A percentile compares a stretch with the other conserved stretches of the same genome.
phyloP scores from a whole-genome alignment of 1,140 invertebrate genomes.

The Lucilia sericata region DNA sequence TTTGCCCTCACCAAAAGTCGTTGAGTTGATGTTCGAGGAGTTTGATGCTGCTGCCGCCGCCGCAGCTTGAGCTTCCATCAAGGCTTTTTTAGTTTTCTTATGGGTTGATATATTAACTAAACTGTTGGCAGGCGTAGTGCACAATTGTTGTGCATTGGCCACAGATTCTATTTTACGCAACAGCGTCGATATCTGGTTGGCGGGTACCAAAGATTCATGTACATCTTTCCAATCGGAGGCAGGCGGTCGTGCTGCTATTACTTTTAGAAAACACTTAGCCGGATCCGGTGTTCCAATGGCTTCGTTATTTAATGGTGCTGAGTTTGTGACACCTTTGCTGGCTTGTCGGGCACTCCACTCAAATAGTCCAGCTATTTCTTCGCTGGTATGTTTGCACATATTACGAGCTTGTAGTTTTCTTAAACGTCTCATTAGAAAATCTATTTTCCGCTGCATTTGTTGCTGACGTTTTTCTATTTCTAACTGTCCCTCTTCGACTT shows the following conservation, averaged over 20 bases:
- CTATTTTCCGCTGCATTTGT: slow-evolving; percentile 75
- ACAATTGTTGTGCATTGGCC: slow-evolving; percentile 57
- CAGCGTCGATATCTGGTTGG: slow-evolving; percentile 60
- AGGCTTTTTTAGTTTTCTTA: slow-evolving; percentile 46
- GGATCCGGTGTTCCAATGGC: not conserved
- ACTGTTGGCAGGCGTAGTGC: slow-evolving; percentile 46
- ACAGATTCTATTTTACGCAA: slow-evolving; percentile 58
- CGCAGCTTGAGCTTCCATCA: slow-evolving; percentile 67
- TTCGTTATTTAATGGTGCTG: not conserved
- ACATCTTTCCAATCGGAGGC: slow-evolving; percentile 46
- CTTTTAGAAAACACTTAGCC: slow-evolving; percentile 23
- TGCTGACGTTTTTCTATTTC: slow-evolving; percentile 71
- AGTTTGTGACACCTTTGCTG: slow-evolving; percentile 36
- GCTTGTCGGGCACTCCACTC: slow-evolving; percentile 73
- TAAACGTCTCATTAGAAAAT: slow-evolving; percentile 79
- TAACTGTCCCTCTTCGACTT: slow-evolving; percentile 53
- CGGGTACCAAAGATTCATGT: slow-evolving; percentile 55
- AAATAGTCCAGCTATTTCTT: slow-evolving; percentile 80
- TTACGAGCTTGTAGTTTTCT: slow-evolving; percentile 80
- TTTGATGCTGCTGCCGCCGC: slow-evolving; percentile 69
- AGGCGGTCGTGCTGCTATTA: slow-evolving; percentile 38
- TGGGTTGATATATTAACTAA: slow-evolving; percentile 1
- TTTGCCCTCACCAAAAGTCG: slow-evolving; percentile 38
- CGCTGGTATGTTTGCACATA: slow-evolving; percentile 79
- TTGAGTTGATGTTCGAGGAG: not conserved